These are phyloP conservation scores for Porites divaricata DNA, from an alignment of 92 coral and sea anemone species.

Conservation along the genomic window DNA sequence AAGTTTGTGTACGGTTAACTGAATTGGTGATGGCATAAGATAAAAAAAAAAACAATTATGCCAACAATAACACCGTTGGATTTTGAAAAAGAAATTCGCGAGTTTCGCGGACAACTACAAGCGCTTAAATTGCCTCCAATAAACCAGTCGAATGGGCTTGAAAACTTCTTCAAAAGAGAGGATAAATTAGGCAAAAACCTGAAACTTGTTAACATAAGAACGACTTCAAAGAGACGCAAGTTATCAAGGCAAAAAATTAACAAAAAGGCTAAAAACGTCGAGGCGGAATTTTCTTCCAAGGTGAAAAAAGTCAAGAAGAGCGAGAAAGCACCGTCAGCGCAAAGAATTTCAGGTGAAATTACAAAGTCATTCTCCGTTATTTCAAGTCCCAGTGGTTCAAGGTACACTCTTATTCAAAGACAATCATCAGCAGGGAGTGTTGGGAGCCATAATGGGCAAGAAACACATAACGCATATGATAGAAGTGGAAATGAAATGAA, in stretches of 20 bases:
- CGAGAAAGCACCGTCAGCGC: background rate
- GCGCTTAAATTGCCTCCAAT: background rate
- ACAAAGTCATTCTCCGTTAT: constrained; percentile 11
- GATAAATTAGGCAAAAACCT: background rate
- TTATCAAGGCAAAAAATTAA: background rate
- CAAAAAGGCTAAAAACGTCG: background rate
- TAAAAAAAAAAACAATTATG: background rate
- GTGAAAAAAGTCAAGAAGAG: constrained; percentile 3
- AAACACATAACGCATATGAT: background rate
- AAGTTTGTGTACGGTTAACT: no score
- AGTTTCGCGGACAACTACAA: background rate
- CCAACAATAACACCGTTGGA: constrained; percentile 23
- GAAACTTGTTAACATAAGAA: background rate
- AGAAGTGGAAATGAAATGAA: background rate
- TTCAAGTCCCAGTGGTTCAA: constrained; percentile 22
- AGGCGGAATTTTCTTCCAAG: background rate
- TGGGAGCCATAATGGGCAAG: background rate
- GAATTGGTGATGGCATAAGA: background rate
- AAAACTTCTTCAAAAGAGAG: background rate
- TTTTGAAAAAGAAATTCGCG: constrained; percentile 18
- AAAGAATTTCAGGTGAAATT: constrained; percentile 8
- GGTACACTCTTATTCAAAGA: constrained; percentile 17
- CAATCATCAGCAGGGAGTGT: background rate
- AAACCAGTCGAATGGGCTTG: background rate
- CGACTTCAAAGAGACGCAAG: background rate